Conservation (phyloP, 2,888 invertebrate species). For the Zootermopsis nevadensis region DNA sequence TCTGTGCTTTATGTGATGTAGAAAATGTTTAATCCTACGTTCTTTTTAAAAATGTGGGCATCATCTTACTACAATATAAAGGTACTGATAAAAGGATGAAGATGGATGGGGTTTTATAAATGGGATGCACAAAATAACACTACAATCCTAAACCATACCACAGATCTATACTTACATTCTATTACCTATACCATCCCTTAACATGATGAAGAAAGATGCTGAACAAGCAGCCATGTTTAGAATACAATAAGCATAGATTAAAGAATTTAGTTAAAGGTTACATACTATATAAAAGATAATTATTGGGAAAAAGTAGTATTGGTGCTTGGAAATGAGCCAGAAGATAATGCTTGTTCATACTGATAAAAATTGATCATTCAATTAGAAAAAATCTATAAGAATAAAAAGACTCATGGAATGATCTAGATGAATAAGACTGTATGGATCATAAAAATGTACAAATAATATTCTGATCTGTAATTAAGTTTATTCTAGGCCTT, state of each 20-base stretch:
- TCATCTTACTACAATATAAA: not conserved
- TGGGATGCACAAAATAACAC: not conserved
- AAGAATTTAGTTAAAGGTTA: not conserved
- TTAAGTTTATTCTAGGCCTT: not conserved
- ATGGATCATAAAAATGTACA: not conserved
- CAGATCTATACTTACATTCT: constrained; percentile 4
- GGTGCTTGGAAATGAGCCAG: not conserved
- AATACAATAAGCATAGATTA: constrained; percentile 19
- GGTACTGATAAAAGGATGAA: not conserved
- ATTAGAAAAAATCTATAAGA: not conserved
- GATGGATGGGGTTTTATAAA: not conserved
- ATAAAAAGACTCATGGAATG: no score
- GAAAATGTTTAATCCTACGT: not conserved
- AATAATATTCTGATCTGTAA: not conserved
- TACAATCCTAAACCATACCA: not conserved
- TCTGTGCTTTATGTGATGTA: constrained; percentile 37
- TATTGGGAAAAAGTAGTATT: not conserved
- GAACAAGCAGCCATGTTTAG: not conserved
- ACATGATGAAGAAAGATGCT: constrained; percentile 1
- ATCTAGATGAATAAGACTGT: no score
- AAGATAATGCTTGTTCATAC: not conserved
- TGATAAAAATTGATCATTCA: not conserved
- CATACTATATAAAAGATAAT: not conserved
- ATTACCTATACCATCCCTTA: not conserved
- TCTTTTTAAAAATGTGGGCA: not conserved